Evolutionary conservation across 2,888 invertebrate species (phyloP).

Genomic region (Nomada ruficornis): DNA sequence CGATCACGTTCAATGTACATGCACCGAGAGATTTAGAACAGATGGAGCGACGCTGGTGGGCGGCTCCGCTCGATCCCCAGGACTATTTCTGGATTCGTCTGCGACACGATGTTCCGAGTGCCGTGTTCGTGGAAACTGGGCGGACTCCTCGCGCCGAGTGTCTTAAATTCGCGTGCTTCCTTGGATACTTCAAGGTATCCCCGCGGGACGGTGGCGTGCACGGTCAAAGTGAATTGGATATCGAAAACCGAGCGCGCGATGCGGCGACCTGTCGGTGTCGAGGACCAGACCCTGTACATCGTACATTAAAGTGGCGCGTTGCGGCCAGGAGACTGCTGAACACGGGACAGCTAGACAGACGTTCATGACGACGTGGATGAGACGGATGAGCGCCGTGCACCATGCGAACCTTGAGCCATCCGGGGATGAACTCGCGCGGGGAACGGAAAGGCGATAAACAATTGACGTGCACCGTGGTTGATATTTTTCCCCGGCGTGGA

Average conservation of each 20-base stretch:
- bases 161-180: constrained; percentile 39
- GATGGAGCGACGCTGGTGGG: neutral
- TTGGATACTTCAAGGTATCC: constrained; percentile 23
- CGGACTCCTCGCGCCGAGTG: neutral
- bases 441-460: constrained; percentile 19
- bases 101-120: neutral
- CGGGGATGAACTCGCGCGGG: neutral
- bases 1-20: neutral
- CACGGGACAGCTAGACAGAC: constrained; percentile 31
- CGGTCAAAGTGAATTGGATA: constrained; percentile 55
- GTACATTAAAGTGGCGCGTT: constrained; percentile 5
- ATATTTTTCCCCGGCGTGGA: neutral
- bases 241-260: constrained; percentile 23
- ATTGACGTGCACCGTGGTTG: constrained; percentile 26
- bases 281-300: constrained; percentile 1
- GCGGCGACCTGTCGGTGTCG: neutral
- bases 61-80: neutral
- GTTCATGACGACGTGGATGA: constrained; percentile 30
- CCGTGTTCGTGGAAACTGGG: neutral
- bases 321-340: constrained; percentile 18
- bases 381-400: neutral
- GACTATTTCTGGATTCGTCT: neutral
- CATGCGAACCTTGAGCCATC: neutral
- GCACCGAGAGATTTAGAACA: neutral
- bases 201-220: constrained; percentile 14